Evolutionary conservation across 2,113 vertebrate species (phyloP).

Genomic region (Psophia crepitans): DNA sequence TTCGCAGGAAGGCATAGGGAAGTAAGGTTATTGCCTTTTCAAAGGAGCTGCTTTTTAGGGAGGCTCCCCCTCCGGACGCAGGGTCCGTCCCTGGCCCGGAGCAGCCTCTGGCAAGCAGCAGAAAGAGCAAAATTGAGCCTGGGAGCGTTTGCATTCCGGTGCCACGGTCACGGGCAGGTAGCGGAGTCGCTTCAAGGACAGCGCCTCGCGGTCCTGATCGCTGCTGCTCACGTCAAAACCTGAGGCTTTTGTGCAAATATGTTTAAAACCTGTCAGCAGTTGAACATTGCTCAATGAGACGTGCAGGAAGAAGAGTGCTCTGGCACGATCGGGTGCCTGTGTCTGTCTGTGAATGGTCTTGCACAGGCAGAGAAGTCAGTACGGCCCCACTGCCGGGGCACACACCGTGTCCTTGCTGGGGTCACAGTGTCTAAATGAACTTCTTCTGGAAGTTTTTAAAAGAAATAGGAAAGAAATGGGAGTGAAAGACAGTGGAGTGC

Average conservation of each 20-base stretch:
- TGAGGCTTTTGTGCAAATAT: not conserved
- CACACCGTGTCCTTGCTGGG: rapidly evolving
- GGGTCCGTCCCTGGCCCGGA: not conserved
- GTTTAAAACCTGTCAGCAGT: not conserved
- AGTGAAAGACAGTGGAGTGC: not conserved
- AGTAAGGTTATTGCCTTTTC: not conserved
- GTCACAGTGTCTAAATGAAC: not conserved
- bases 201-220: rapidly evolving
- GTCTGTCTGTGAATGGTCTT: rapidly evolving
- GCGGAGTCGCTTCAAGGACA: too few species aligned
- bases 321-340: rapidly evolving
- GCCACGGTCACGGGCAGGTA: not conserved
- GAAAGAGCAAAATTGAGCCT: not conserved
- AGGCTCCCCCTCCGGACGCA: rapidly evolving
- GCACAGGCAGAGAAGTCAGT: not conserved
- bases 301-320: not conserved
- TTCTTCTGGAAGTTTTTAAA: not conserved
- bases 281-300: rapidly evolving
- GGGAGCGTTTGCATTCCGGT: not conserved
- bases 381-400: rapidly evolving
- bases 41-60: not conserved
- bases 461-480: not conserved
- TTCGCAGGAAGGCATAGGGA: not conserved
- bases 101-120: rapidly evolving
- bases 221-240: not conserved